These are phyloP conservation scores for Metallyticus violacea DNA, from an alignment of 2,888 invertebrate species.

Conservation along the genomic window DNA sequence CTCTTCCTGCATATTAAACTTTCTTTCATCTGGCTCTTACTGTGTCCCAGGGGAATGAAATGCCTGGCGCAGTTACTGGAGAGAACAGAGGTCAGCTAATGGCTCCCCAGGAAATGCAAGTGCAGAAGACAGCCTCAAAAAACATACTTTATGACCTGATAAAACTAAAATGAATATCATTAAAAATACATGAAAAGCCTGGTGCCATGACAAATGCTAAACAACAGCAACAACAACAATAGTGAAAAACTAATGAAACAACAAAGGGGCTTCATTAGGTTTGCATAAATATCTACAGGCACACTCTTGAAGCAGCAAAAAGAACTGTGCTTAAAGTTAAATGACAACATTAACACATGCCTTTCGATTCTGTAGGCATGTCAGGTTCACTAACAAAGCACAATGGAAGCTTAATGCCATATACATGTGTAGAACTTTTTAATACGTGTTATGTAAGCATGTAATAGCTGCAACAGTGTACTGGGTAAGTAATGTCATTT, in stretches of 20 bases:
- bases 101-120: neutral
- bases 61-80: neutral
- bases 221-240: neutral
- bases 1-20: too few species aligned
- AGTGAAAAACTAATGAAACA: neutral
- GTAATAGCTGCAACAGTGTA: neutral
- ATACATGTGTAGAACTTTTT: neutral
- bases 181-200: neutral
- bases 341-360: neutral
- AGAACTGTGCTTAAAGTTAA: neutral
- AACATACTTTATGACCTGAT: neutral
- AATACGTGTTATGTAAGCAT: neutral
- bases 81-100: neutral
- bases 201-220: neutral
- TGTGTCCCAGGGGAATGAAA: neutral
- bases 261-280: too few species aligned
- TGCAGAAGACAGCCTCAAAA: neutral
- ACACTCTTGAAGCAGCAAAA: neutral
- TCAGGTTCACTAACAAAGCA: neutral
- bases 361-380: neutral
- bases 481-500: neutral
- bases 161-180: neutral
- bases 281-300: neutral
- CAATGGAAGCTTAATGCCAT: neutral
- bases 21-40: neutral